Conservation (phyloP, 2,888 invertebrate species). For the Drosophila rubida region DNA sequence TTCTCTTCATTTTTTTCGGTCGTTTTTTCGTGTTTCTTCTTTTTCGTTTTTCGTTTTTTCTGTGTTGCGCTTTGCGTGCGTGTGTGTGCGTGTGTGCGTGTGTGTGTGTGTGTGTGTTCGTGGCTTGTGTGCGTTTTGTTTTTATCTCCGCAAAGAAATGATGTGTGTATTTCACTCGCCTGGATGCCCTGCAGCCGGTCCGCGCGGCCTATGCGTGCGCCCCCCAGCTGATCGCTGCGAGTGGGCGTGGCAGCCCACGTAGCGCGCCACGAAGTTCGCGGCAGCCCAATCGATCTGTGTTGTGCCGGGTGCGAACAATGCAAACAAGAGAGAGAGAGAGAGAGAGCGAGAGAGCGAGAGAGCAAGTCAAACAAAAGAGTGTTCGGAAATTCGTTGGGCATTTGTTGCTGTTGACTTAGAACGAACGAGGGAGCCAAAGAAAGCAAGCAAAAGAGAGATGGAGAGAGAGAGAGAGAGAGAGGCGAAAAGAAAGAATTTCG, state of each 20-base stretch:
- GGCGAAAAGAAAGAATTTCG: conserved; percentile 8
- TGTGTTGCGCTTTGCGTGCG: no score
- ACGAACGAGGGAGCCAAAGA: conserved; percentile 13
- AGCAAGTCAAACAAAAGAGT: conserved; percentile 39
- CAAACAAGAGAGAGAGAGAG: conserved; percentile 25
- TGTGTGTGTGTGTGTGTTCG: not conserved
- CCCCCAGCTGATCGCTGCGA: not conserved
- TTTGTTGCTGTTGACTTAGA: conserved; percentile 27
- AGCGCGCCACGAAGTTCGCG: conserved; percentile 31
- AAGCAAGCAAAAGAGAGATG: not conserved
- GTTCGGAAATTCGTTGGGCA: conserved; percentile 36
- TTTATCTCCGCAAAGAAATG: conserved; percentile 39
- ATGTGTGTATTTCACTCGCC: conserved; percentile 35
- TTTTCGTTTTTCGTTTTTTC: no score
- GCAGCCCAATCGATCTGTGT: conserved; percentile 8
- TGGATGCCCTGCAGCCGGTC: conserved; percentile 24
- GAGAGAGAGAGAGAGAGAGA: not conserved
- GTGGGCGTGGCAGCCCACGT: conserved; percentile 32
- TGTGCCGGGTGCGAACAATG: conserved; percentile 53
- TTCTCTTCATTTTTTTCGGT: conserved; percentile 32
- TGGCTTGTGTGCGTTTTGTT: conserved; percentile 23
- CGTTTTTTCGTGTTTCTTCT: conserved; percentile 11
- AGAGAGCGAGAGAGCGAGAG: not conserved
- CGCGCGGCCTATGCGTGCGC: conserved; percentile 5
- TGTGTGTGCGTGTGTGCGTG: not conserved